These are phyloP conservation scores for Argyrosomus regius DNA, from an alignment of 2,797 vertebrate genomes.

Conservation along the genomic window DNA sequence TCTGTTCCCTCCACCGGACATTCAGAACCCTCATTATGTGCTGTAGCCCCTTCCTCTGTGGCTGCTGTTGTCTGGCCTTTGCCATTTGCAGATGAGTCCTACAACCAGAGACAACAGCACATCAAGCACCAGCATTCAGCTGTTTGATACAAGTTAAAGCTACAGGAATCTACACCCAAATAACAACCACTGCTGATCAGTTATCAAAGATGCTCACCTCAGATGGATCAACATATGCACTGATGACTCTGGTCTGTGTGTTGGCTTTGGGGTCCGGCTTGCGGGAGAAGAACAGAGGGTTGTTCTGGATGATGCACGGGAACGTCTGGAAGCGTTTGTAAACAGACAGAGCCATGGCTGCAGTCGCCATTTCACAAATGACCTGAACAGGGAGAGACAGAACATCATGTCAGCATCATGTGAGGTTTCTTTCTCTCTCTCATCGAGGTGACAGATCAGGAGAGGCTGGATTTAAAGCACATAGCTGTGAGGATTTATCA, in stretches of 20 bases:
- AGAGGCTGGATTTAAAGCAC: not conserved
- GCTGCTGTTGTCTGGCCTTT: slow-evolving; percentile 33
- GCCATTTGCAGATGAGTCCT: slow-evolving; percentile 47
- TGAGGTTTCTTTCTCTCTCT: not conserved
- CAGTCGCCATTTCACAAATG: slow-evolving; percentile 80
- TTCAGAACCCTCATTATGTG: not conserved
- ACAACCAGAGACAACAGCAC: not conserved
- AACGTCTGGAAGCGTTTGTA: slow-evolving; percentile 76
- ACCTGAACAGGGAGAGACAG: slow-evolving; percentile 58
- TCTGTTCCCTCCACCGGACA: not conserved
- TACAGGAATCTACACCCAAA: not conserved
- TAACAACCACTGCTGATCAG: not conserved
- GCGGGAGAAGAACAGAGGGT: slow-evolving; percentile 75
- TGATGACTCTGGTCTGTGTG: slow-evolving; percentile 29
- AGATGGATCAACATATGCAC: slow-evolving; percentile 7
- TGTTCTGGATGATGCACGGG: slow-evolving; percentile 80
- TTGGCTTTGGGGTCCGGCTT: slow-evolving; percentile 68
- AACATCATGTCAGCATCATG: not conserved
- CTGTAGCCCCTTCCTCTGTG: not conserved
- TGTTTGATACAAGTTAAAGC: not conserved
- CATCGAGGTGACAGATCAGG: not conserved
- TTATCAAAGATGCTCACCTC: slow-evolving; percentile 51
- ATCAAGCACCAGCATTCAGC: not conserved
- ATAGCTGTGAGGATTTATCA: not conserved
- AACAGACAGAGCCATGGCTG: slow-evolving; percentile 68